Base-by-base conservation (phyloP, 2,113 vertebrate genomes). In the Elgaria multicarinata region DNA sequence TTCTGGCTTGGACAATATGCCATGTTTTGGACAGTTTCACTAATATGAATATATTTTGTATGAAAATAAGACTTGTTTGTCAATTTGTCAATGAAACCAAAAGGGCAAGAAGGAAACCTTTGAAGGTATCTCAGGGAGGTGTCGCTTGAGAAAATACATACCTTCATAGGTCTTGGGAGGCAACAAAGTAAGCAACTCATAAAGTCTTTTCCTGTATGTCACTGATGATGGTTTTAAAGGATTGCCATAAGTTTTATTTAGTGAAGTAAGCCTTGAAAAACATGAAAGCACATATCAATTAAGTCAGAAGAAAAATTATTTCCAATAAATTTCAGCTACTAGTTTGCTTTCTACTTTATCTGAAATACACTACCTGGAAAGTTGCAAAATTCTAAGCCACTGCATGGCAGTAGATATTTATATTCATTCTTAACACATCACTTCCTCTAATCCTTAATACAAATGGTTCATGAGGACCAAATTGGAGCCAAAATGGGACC, bases 81-180 rank as follows among this genome's bases (percentile, higher is more conserved):
- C 69, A 28, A 50, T 0, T 10, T 28, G 24, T 36, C 50, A 55
- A 33, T 81, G 76, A 55, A 31, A 81, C 86, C 1, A 77, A 91
- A 31, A 91, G 85, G 5, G 6, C 55, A 50, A 0, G 77, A 86
- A 78, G 58, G 8, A 0, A 90, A 10, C 1, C 44, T 9, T 31
- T 3, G 28, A 31, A 26, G 3, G 3, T 78, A 58, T 83, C 16
- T 39, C 62, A 89, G 13, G 72, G 66, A 53, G 31, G 3, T 82
- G 83, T n/a, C 4, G 90, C 67, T 86, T 74, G 58, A 84, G 80
- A 77, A 92, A 90, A 93, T 85, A 94, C 96, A 1, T 97, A 99
- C 99, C 99, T 97, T 98, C 97, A 71, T 98, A 99, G 4, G 94
- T 96, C 91, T 98, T 98, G 20, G 98, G 98, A 92, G 98, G 98